Evolutionary conservation across 2,113 vertebrate species (phyloP).

Genomic region (Oceanites oceanicus): DNA sequence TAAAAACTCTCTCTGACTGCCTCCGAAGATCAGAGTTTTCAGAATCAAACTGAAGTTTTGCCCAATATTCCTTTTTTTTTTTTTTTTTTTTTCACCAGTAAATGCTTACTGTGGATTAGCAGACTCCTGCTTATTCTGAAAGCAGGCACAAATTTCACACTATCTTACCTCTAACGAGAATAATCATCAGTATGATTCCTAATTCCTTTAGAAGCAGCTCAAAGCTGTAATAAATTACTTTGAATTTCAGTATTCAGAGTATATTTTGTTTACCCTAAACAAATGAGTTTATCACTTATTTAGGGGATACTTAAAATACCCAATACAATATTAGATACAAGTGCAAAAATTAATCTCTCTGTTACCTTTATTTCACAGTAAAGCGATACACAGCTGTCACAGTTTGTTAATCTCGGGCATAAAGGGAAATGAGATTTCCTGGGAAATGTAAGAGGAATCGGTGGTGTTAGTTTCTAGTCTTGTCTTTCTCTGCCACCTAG

Average conservation of each 20-base stretch:
- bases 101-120: neutral
- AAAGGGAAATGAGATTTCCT: neutral
- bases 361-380: neutral
- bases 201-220: neutral
- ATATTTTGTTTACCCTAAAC: neutral
- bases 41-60: neutral
- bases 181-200: neutral
- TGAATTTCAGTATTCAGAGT: neutral
- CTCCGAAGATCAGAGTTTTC: neutral
- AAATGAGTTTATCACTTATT: neutral
- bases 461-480: accelerated
- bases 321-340: neutral
- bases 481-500: conserved; percentile 16
- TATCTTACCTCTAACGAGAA: neutral
- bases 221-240: neutral
- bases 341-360: neutral
- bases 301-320: neutral
- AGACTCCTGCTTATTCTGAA: neutral
- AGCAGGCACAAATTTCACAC: neutral
- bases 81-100: neutral
- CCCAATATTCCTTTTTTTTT: too few species aligned
- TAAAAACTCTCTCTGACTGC: neutral
- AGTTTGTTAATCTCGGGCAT: neutral
- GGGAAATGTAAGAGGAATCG: accelerated
- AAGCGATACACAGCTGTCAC: neutral